Evolutionary conservation across 2,113 vertebrate species (phyloP).

Genomic region (Butastur rufipennis): DNA sequence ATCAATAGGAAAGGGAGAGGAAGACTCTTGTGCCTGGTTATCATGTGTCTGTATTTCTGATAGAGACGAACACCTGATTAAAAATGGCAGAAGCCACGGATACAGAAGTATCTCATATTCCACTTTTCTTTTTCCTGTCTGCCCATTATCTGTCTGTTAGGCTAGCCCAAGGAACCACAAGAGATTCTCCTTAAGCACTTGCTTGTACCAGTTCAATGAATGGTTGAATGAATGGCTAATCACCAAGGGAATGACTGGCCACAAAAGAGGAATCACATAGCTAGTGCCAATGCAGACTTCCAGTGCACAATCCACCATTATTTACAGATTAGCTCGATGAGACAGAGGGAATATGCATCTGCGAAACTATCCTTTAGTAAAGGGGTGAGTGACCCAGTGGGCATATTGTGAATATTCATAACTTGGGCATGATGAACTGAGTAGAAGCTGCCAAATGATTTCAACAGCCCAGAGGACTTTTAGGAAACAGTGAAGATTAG

Average conservation of each 20-base stretch:
- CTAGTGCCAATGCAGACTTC: neutral
- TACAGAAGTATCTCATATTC: neutral
- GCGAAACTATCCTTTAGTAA: neutral
- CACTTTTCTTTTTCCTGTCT: neutral
- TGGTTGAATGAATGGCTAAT: neutral
- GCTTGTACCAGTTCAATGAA: neutral
- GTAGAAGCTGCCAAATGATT: neutral
- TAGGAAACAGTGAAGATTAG: neutral
- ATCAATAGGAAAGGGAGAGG: neutral
- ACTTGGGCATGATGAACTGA: neutral
- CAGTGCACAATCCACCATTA: neutral
- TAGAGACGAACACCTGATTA: neutral
- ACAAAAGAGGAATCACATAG: neutral
- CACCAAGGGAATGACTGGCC: neutral
- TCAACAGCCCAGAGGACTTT: neutral
- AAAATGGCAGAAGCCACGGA: neutral
- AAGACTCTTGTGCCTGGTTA: neutral
- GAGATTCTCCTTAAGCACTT: neutral
- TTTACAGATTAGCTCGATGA: neutral
- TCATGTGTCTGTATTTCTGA: fast-evolving
- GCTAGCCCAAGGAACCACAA: neutral
- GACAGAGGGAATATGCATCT: neutral
- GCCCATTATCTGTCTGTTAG: neutral
- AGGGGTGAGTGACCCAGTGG: neutral
- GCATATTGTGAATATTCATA: neutral